Conservation (phyloP, 2,797 vertebrate species). For the Myripristis jacobus region DNA sequence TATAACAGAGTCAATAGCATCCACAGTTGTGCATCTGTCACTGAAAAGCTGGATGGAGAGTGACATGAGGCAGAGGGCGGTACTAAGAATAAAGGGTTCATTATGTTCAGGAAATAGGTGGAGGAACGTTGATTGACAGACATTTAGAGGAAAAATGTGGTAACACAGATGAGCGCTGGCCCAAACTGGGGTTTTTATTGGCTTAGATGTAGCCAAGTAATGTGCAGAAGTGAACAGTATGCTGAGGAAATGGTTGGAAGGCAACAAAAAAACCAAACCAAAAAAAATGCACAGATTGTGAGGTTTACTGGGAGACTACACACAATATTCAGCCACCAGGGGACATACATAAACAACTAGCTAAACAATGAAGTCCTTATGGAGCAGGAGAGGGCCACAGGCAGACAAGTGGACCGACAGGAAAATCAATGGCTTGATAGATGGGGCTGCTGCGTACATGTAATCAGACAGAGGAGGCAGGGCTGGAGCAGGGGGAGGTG, state of each 20-base stretch:
- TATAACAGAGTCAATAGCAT: conserved; percentile 87
- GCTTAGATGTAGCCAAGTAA: conserved; percentile 21
- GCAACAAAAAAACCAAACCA: background rate
- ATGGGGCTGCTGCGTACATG: conserved; percentile 76
- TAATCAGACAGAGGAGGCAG: conserved; percentile 72
- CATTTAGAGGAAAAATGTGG: conserved; percentile 36
- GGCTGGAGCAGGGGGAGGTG: conserved; percentile 49
- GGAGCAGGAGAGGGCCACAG: conserved; percentile 65
- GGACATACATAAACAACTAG: conserved; percentile 78
- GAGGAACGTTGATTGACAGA: conserved; percentile 44
- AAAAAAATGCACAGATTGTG: background rate
- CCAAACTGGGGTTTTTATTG: conserved; percentile 5
- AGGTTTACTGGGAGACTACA: conserved; percentile 30
- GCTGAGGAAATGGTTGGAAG: background rate
- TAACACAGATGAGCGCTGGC: conserved; percentile 1
- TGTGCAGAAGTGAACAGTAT: conserved; percentile 7
- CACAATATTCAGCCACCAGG: conserved; percentile 68
- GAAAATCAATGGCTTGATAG: conserved; percentile 82
- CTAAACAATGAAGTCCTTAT: conserved; percentile 80
- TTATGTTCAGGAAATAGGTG: conserved; percentile 43
- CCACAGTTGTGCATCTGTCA: conserved; percentile 75
- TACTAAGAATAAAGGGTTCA: conserved; percentile 12
- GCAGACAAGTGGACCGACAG: conserved; percentile 76
- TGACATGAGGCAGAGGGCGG: conserved; percentile 23
- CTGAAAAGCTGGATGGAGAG: conserved; percentile 57